Conservation (phyloP, 2,113 vertebrate species). For the Uria lomvia region DNA sequence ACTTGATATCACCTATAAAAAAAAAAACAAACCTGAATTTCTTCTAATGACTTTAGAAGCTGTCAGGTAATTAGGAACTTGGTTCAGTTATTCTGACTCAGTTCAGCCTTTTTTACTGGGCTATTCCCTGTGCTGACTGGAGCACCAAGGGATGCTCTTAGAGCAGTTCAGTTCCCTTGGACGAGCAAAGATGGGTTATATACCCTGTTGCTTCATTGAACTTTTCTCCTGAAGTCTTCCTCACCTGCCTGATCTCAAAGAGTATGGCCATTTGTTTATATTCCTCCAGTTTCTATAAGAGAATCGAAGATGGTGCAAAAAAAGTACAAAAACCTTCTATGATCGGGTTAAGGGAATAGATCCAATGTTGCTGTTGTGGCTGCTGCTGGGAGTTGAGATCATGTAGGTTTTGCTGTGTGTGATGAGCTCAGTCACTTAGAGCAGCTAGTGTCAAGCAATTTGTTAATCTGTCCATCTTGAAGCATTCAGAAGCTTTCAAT, state of each 20-base stretch:
- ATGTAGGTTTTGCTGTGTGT: neutral
- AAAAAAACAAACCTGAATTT: neutral
- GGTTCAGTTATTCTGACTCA: neutral
- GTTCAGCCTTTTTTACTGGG: neutral
- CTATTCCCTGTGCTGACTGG: neutral
- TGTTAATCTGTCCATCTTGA: neutral
- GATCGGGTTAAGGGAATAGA: neutral
- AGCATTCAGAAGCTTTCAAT: neutral
- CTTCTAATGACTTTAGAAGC: neutral
- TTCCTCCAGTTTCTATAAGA: neutral
- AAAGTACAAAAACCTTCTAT: neutral
- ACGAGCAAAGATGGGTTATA: rapidly evolving
- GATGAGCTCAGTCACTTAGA: neutral
- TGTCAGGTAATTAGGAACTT: neutral
- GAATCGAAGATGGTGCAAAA: neutral
- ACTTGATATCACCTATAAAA: neutral
- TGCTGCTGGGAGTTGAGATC: neutral
- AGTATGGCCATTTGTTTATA: neutral
- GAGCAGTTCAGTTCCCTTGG: neutral
- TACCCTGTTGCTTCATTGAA: rapidly evolving
- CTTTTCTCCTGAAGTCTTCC: neutral
- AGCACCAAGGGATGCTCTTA: neutral
- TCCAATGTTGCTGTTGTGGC: neutral
- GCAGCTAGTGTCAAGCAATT: neutral
- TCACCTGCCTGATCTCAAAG: neutral